Evolutionary conservation across 2,797 vertebrate species (phyloP).

Genomic region (Monodelphis domestica): DNA sequence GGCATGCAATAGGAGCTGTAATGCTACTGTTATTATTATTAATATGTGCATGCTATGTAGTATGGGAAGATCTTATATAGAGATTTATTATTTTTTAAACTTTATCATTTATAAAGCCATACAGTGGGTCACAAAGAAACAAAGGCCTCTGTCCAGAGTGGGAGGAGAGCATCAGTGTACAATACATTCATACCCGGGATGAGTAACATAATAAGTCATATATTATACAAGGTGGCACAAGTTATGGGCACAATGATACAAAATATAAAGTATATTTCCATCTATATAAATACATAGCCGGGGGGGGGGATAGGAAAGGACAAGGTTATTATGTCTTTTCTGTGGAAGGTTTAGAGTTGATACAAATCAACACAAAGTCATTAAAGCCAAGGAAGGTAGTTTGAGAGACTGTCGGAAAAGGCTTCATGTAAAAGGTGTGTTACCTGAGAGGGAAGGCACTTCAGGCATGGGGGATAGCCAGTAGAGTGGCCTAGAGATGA

Average conservation of each 20-base stretch:
- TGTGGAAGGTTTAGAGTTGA: constrained; percentile 6
- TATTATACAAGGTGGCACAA: constrained; percentile 84
- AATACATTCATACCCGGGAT: constrained; percentile 79
- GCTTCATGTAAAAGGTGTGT: not conserved
- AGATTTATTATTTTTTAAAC: constrained; percentile 81
- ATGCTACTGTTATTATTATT: not conserved
- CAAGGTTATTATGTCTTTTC: constrained; percentile 32
- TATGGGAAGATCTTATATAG: not conserved
- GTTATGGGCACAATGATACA: constrained; percentile 85
- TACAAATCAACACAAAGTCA: not conserved
- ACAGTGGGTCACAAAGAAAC: constrained; percentile 92
- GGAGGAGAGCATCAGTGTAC: constrained; percentile 75
- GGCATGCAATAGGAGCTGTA: not conserved
- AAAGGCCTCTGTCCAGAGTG: constrained; percentile 89
- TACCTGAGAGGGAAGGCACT: not conserved
- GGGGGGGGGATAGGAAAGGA: not conserved
- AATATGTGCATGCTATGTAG: not conserved
- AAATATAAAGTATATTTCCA: constrained; percentile 88
- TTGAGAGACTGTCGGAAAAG: not conserved
- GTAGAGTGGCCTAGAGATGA: not conserved
- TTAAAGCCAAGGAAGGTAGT: not conserved
- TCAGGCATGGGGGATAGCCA: not conserved
- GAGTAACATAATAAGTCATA: constrained; percentile 76
- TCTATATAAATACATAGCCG: constrained; percentile 89
- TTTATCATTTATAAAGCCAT: constrained; percentile 95